These are phyloP conservation scores for Alca torda DNA, from an alignment of 2,797 vertebrate species.

Conservation along the genomic window DNA sequence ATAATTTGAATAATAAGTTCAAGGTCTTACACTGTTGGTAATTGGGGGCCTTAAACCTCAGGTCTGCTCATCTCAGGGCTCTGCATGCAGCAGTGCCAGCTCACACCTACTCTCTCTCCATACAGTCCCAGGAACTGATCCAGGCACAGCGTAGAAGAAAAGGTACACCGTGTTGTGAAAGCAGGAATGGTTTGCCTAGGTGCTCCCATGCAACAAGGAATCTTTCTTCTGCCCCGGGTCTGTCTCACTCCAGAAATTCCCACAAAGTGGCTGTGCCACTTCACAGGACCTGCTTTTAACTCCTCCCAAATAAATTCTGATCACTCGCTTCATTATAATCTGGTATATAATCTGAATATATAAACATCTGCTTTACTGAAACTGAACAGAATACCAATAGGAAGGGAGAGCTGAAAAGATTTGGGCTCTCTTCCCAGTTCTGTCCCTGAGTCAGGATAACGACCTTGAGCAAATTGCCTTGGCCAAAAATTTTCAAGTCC, in stretches of 20 bases:
- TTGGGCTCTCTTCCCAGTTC: not conserved
- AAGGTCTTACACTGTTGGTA: not conserved
- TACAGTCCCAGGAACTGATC: not conserved
- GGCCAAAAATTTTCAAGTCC: constrained; percentile 6
- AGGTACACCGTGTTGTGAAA: not conserved
- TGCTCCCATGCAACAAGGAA: not conserved
- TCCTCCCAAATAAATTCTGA: not conserved
- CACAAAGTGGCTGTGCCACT: not conserved
- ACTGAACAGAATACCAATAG: not conserved
- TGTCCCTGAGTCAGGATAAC: not conserved
- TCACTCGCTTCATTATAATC: not conserved
- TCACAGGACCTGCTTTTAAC: not conserved
- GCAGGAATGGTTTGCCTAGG: not conserved
- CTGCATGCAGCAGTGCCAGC: not conserved
- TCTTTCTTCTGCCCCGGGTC: not conserved
- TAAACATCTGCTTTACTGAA: not conserved
- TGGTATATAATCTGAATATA: not conserved
- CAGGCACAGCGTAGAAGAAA: not conserved
- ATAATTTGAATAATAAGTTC: not conserved
- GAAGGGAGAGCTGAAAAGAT: not conserved
- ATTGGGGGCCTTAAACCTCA: not conserved
- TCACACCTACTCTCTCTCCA: not conserved
- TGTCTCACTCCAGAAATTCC: not conserved
- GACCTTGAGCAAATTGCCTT: constrained; percentile 19
- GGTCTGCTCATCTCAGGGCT: not conserved